Evolutionary conservation across 37 sponge, comb jelly and placozoan species (phyloP).

Genomic region (Ephydatia muelleri): DNA sequence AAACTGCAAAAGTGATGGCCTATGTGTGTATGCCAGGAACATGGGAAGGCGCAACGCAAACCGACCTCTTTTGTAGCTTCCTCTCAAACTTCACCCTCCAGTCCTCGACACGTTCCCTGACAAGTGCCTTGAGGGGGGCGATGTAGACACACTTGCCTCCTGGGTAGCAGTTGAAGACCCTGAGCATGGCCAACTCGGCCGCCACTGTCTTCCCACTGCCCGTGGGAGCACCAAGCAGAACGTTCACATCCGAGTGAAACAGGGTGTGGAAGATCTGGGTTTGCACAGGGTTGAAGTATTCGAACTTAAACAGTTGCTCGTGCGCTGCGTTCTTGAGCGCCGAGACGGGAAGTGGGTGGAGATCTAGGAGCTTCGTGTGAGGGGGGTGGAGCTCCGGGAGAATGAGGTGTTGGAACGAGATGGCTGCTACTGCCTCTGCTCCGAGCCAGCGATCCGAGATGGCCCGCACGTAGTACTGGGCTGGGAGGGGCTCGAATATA

Average conservation of each 20-base stretch:
- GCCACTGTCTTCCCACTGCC: slow-evolving; percentile 99
- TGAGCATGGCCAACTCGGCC: slow-evolving; percentile 96
- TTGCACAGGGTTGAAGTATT: slow-evolving; percentile 97
- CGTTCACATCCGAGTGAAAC: slow-evolving; percentile 90
- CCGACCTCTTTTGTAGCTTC: slow-evolving; percentile 78
- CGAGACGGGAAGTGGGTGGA: slow-evolving; percentile 89
- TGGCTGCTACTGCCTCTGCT: slow-evolving; percentile 74
- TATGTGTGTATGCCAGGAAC: no score
- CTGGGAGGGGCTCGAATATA: slow-evolving; percentile 86
- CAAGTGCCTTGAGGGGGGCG: slow-evolving; percentile 98
- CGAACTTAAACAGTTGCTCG: slow-evolving; percentile 71
- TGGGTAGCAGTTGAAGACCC: slow-evolving; percentile 88
- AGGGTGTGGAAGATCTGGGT: slow-evolving; percentile 97
- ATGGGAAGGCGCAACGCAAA: background rate
- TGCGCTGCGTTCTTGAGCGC: slow-evolving; percentile 75
- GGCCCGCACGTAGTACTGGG: slow-evolving; percentile 83
- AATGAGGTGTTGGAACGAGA: slow-evolving; percentile 93
- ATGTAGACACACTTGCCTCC: slow-evolving; percentile 94
- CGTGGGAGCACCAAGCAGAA: slow-evolving; percentile 96
- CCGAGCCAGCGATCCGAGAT: slow-evolving; percentile 95
- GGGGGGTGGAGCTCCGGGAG: slow-evolving; percentile 94
- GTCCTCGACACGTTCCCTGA: slow-evolving; percentile 92
- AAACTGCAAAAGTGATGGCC: no score
- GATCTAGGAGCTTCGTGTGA: slow-evolving; percentile 95
- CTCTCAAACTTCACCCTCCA: slow-evolving; percentile 83